Conservation (phyloP, 2,113 vertebrate species). For the Platycercus adscitus region DNA sequence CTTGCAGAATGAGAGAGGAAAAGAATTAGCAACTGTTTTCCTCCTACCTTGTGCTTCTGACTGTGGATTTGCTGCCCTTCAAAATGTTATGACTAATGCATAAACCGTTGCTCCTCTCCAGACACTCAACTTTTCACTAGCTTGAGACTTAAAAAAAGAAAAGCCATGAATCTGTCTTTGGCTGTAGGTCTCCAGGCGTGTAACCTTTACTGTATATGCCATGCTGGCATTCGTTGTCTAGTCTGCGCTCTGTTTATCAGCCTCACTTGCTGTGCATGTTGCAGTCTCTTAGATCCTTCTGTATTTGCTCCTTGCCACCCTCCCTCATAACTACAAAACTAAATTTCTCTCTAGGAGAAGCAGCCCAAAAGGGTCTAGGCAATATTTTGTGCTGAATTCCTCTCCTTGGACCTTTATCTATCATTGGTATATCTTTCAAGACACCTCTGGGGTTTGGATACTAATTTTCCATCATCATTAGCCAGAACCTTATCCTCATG, state of each 20-base stretch:
- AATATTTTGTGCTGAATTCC: neutral
- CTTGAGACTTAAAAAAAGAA: neutral
- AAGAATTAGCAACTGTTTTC: neutral
- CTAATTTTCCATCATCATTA: constrained; percentile 80
- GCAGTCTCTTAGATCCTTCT: neutral
- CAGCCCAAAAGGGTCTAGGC: neutral
- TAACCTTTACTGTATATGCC: constrained; percentile 38
- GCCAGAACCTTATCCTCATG: constrained; percentile 66
- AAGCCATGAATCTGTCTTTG: constrained; percentile 5
- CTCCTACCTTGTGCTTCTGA: neutral
- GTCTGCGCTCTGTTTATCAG: neutral
- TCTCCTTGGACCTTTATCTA: constrained; percentile 51
- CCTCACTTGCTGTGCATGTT: neutral
- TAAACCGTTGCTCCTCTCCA: neutral
- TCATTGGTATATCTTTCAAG: constrained; percentile 62
- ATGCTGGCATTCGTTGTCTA: neutral
- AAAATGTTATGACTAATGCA: constrained; percentile 34
- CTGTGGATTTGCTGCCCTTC: constrained; percentile 32
- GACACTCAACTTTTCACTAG: constrained; percentile 18
- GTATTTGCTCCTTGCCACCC: neutral
- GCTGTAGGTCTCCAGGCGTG: constrained; percentile 21
- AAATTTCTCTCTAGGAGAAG: neutral
- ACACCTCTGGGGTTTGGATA: constrained; percentile 66
- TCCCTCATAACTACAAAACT: neutral
- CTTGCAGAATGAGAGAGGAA: neutral